Evolutionary conservation across 92 coral and sea anemone genomes (phyloP).

Genomic region (Actinostola sp.): DNA sequence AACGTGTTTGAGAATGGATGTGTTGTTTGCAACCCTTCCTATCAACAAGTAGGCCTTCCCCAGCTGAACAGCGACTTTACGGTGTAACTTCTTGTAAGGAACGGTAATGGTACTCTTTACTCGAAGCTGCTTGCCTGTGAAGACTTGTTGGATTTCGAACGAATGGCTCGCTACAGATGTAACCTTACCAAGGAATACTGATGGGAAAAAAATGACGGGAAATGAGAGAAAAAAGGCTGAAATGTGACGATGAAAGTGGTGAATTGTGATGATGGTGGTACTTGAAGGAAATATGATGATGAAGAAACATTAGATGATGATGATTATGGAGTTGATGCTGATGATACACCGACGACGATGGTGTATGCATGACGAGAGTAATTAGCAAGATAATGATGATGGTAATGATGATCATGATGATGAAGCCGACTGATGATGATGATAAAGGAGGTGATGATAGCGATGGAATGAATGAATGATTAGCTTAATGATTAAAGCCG

Average conservation of each 20-base stretch:
- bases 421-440: not conserved
- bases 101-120: not conserved
- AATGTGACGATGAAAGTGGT: not conserved
- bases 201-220: not conserved
- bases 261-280: not conserved
- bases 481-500: too few relatives aligned
- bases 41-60: slow-evolving; percentile 20
- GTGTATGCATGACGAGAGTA: not conserved
- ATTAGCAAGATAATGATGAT: not conserved
- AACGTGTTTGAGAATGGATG: not conserved
- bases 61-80: not conserved
- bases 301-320: not conserved
- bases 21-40: slow-evolving; percentile 1
- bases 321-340: not conserved
- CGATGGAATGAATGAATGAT: too few relatives aligned
- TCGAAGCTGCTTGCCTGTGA: slow-evolving; percentile 2
- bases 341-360: not conserved
- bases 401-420: not conserved
- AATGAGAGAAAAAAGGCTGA: not conserved
- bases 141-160: not conserved
- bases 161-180: slow-evolving; percentile 14
- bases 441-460: too few relatives aligned
- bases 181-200: slow-evolving; percentile 14
- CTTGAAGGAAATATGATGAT: not conserved
- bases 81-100: not conserved